These are phyloP conservation scores for Cygnus buccinator DNA, from an alignment of 2,113 vertebrate genomes.

Conservation along the genomic window DNA sequence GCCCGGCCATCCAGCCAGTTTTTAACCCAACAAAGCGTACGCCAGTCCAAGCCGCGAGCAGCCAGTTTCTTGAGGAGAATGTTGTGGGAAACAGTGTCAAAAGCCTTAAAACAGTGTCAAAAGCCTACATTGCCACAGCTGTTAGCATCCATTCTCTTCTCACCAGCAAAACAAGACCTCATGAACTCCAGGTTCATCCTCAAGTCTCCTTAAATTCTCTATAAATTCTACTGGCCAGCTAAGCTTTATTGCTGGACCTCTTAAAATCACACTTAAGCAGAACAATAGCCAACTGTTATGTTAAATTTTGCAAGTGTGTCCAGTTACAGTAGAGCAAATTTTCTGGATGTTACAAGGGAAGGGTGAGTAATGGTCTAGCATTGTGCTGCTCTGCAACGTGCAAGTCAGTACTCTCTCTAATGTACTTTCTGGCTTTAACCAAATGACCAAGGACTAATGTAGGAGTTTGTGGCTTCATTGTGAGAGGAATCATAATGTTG, in stretches of 20 bases:
- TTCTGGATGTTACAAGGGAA: background rate
- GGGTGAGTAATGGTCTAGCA: background rate
- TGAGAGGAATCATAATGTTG: background rate
- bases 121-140: background rate
- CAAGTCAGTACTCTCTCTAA: background rate
- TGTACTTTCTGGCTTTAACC: background rate
- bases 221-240: background rate
- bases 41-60: no score
- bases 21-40: no score
- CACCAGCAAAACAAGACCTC: background rate
- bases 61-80: no score
- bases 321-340: background rate
- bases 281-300: background rate
- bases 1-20: no score
- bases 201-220: background rate
- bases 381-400: background rate
- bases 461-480: background rate
- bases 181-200: background rate
- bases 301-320: background rate
- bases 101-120: no score
- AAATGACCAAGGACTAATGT: background rate
- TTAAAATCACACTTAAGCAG: background rate
- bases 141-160: background rate
- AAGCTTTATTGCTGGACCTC: background rate
- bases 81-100: no score